Evolutionary conservation across 2,888 invertebrate species (phyloP), one percentile per base, ranked within the genome.

Genomic region (Harpalus rufipes): DNA sequence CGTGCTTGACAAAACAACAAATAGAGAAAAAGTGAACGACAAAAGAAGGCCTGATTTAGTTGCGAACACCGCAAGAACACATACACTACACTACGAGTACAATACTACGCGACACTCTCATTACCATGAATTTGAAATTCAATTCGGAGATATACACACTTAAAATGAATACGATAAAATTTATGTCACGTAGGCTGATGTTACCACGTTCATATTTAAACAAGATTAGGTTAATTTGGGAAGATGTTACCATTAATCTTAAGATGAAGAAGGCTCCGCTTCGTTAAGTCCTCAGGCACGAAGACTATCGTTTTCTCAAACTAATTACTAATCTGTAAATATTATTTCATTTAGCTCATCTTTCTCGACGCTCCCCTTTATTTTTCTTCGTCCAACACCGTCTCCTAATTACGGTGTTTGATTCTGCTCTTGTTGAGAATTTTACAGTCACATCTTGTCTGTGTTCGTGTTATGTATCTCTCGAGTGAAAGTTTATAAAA

Each of bases 101-200:
- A 82, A 41, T 59, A 14, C 68, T 25, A 8, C 39, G 68, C 78
- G 58, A 32, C 78, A 56, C 86, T 87, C 87, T 87, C 86, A 87
- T 88, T 88, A 87, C 87, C 87, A 88, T 88, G 87, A 88, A 88
- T 88, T 87, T 88, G 87, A 88, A 88, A 87, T 88, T 88, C 88
- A 88, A 88, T 87, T 87, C 87, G 86, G 72, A 87, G 87, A 88
- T 86, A 87, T 87, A 87, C 87, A 87, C 88, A 87, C 87, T 88
- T 88, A 87, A 87, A 88, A 87, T 85, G 85, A 85, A 85, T 85
- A 85, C 87, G 87, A 88, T 88, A 88, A 87, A 88, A 88, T 88
- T 88, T 88, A 86, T 87, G 87, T 88, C 87, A 88, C 88, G 87
- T 88, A 88, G 87, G 65, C 84, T 78, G 63, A 65, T 84, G 87